These are phyloP conservation scores for Lanius collurio DNA, from an alignment of 2,113 vertebrate genomes.

Conservation along the genomic window DNA sequence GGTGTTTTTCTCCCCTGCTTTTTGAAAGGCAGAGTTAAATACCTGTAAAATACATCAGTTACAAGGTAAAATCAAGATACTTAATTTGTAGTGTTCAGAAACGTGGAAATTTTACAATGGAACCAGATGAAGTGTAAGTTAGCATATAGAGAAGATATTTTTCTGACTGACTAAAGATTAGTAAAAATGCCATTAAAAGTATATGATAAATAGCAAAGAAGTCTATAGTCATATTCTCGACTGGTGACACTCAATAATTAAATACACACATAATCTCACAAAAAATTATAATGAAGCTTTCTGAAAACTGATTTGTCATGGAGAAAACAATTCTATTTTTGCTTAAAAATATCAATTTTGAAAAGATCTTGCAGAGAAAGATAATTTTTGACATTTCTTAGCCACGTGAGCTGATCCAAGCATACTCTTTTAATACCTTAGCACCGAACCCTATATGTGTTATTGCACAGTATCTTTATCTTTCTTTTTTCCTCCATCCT, in stretches of 20 bases:
- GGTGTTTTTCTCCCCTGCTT: neutral
- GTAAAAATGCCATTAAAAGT: neutral
- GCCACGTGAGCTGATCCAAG: neutral
- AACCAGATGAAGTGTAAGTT: neutral
- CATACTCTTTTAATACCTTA: neutral
- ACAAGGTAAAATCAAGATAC: neutral
- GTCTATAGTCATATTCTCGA: neutral
- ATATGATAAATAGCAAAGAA: neutral
- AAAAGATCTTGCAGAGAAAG: neutral
- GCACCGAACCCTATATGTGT: rapidly evolving
- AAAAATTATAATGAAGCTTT: neutral
- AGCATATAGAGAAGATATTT: neutral
- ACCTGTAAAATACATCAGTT: neutral
- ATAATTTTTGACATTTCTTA: neutral
- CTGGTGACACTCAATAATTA: neutral
- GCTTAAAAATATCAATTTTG: neutral
- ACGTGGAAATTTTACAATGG: neutral
- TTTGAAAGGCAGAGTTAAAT: neutral
- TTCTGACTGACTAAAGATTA: neutral
- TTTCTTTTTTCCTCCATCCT: neutral
- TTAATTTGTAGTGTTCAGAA: neutral
- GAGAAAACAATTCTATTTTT: neutral
- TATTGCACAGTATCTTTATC: neutral
- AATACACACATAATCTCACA: neutral
- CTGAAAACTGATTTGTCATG: neutral